Evolutionary conservation across 2,113 vertebrate species (phyloP), one percentile per base, ranked within the genome.

Genomic region (Channa argus): DNA sequence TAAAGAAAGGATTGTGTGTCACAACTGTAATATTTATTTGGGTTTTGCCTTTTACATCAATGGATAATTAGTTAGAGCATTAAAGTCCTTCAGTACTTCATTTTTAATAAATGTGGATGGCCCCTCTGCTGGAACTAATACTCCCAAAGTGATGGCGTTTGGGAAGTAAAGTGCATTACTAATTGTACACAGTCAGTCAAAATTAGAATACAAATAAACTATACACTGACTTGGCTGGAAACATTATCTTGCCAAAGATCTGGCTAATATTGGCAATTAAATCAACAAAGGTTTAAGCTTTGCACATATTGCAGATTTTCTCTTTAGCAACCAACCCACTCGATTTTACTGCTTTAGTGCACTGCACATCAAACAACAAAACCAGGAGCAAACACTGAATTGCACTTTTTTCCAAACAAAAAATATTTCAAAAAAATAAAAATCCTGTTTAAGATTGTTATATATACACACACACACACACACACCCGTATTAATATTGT

Each of bases 11-110:
- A 59, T 77, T 39, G 59, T 2, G 12, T 53, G 5, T 59, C 61
- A 47, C 72, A 69, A 66, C 75, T 79, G 58, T 24, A n/a, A 12
- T 55, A 63, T 75, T 79, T 65, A 64, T 65, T 58, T 58, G 54
- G 2, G 34, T 82, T 71, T 52, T 67, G 13, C 14, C 24, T 54
- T 64, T 77, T 34, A 51, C 15, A 51, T 70, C 51, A 60, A 50
- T 47, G 49, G 44, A 58, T 63, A 64, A 80, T 80, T 71, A 71
- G 68, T 52, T 54, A 13, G 59, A 66, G 68, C 7, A 3, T 60
- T 37, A 8, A 36, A 44, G 47, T 3, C 0, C 15, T 43, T 14
- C 0, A 63, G 60, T 52, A 50, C 33, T 55, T 39, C 39, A 14
- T 59, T 65, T 69, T 68, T 52, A 61, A 53, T 65, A 11, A 47